phyloP scores from a whole-genome alignment of 2,113 vertebrate genomes.

The Pandion haliaetus region DNA sequence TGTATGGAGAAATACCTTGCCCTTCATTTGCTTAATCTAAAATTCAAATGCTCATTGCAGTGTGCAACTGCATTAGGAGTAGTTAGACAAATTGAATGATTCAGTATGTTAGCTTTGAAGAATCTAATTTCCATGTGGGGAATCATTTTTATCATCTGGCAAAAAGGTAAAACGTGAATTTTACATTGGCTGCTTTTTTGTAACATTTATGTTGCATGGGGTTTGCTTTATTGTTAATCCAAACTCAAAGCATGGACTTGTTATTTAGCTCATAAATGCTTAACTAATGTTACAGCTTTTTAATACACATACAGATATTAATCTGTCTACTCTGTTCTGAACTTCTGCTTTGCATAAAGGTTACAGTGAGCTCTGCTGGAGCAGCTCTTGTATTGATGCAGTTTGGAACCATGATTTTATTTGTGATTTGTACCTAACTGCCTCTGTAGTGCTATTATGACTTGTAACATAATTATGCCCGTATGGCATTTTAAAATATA shows the following conservation, averaged over 20 bases:
- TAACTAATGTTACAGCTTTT: not conserved
- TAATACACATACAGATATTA: not conserved
- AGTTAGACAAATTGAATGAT: constrained; percentile 68
- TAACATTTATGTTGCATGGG: not conserved
- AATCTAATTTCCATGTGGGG: constrained; percentile 45
- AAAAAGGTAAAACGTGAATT: not conserved
- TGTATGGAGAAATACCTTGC: not conserved
- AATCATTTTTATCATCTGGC: constrained; percentile 52
- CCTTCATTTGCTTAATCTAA: constrained; percentile 60
- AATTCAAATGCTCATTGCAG: constrained; percentile 41
- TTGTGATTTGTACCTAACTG: not conserved
- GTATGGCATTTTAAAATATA: not conserved
- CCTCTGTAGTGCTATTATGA: not conserved
- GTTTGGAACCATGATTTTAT: not conserved
- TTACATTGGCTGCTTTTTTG: constrained; percentile 4
- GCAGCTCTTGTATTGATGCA: not conserved
- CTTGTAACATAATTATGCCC: not conserved
- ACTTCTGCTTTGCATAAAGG: not conserved
- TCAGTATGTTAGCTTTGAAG: constrained; percentile 36
- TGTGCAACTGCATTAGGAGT: constrained; percentile 20
- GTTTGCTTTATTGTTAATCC: constrained; percentile 35
- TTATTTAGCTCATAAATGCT: not conserved
- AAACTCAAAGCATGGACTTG: not conserved
- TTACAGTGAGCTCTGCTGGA: not conserved
- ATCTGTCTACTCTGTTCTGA: not conserved